Evolutionary conservation across 2,797 vertebrate genomes (phyloP).

Genomic region (Peromyscus attwateri): DNA sequence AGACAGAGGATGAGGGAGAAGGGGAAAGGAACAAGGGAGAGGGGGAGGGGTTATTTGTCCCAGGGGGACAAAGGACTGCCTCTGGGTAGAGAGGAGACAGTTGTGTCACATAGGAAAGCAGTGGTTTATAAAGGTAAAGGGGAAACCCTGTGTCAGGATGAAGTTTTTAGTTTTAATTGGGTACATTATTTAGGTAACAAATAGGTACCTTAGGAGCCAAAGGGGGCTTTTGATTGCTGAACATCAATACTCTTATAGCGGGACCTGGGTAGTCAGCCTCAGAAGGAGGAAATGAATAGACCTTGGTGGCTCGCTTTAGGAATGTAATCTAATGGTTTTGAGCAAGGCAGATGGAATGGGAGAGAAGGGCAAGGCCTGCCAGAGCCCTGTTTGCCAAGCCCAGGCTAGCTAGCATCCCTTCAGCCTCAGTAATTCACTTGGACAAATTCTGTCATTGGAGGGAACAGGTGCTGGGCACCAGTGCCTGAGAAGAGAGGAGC

Average conservation of each 20-base stretch:
- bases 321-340: not conserved
- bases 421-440: not conserved
- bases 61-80: too few relatives aligned
- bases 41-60: not conserved
- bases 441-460: not conserved
- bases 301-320: not conserved
- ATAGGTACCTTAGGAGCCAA: too few relatives aligned
- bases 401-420: not conserved
- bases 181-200: not conserved
- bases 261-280: not conserved
- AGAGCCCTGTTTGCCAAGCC: not conserved
- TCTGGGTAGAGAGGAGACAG: not conserved
- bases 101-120: not conserved
- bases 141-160: not conserved
- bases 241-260: not conserved
- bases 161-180: not conserved
- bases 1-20: not conserved
- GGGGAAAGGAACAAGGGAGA: not conserved
- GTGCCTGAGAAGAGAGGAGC: not conserved
- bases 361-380: not conserved
- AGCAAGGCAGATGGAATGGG: not conserved
- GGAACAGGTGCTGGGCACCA: not conserved
- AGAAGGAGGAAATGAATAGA: not conserved
- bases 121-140: not conserved
- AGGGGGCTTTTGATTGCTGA: not conserved